phyloP scores from a whole-genome alignment of 2,797 vertebrate species.

The Ambastaia sidthimunki region DNA sequence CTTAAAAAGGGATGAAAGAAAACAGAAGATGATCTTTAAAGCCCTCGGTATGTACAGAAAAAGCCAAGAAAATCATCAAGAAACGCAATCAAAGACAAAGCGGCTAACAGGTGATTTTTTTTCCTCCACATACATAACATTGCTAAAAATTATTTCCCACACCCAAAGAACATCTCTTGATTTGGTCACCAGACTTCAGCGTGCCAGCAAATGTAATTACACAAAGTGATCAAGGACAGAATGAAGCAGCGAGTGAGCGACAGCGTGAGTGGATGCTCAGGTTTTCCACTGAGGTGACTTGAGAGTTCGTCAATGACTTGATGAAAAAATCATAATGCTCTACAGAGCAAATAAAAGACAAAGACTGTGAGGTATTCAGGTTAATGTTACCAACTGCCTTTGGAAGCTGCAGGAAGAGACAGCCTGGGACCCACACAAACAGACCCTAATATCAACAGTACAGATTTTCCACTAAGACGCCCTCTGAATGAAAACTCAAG shows the following conservation, averaged over 20 bases:
- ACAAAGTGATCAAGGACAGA: constrained; percentile 65
- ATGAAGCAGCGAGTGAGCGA: constrained; percentile 61
- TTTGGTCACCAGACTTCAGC: constrained; percentile 83
- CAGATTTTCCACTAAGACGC: constrained; percentile 43
- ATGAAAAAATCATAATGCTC: constrained; percentile 61
- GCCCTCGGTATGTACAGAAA: constrained; percentile 83
- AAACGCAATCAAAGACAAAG: constrained; percentile 70
- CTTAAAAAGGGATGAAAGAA: constrained; percentile 78
- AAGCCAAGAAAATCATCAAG: constrained; percentile 70
- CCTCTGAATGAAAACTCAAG: constrained; percentile 49
- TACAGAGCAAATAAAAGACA: constrained; percentile 56
- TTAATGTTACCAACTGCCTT: constrained; percentile 67
- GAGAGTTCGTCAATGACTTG: constrained; percentile 57
- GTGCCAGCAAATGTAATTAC: constrained; percentile 71
- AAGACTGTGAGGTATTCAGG: constrained; percentile 75
- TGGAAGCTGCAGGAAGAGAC: constrained; percentile 37
- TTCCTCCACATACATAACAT: constrained; percentile 80
- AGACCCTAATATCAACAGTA: constrained; percentile 51
- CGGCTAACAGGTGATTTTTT: constrained; percentile 68
- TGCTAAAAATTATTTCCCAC: constrained; percentile 81
- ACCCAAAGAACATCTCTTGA: constrained; percentile 76
- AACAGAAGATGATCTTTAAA: constrained; percentile 81
- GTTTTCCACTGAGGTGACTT: constrained; percentile 61
- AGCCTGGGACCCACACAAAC: constrained; percentile 6
- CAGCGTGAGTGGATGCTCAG: constrained; percentile 63